These are phyloP conservation scores for Pelochelys cantorii DNA, from an alignment of 2,797 vertebrate species.

Conservation along the genomic window DNA sequence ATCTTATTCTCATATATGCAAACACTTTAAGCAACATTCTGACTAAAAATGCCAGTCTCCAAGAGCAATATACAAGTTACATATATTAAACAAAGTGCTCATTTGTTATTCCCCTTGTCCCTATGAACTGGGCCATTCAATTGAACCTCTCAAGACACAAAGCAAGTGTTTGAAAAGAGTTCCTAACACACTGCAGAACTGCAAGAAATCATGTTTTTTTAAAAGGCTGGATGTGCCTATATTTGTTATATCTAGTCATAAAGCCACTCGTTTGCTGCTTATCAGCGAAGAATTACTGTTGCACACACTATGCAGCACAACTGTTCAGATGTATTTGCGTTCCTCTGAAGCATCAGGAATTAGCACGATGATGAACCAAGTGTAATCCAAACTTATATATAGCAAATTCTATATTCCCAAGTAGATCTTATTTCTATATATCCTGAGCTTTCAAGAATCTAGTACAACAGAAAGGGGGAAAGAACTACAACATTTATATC, in stretches of 20 bases:
- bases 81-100: not conserved
- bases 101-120: not conserved
- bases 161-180: not conserved
- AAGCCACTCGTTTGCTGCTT: not conserved
- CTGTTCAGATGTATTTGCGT: not conserved
- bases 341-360: not conserved
- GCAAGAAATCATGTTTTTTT: not conserved
- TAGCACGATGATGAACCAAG: rapidly evolving
- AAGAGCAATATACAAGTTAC: not conserved
- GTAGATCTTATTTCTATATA: not conserved
- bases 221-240: not conserved
- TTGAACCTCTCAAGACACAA: not conserved
- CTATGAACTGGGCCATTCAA: not conserved
- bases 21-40: not conserved
- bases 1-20: not conserved
- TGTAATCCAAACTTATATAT: not conserved
- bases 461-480: not conserved
- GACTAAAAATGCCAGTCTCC: not conserved
- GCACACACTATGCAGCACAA: not conserved
- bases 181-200: not conserved
- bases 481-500: rapidly evolving
- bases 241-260: not conserved
- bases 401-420: not conserved
- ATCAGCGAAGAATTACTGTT: not conserved
- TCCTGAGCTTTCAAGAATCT: not conserved